Evolutionary conservation across 2,797 vertebrate species (phyloP).

Genomic region (Enteromius radiatus): DNA sequence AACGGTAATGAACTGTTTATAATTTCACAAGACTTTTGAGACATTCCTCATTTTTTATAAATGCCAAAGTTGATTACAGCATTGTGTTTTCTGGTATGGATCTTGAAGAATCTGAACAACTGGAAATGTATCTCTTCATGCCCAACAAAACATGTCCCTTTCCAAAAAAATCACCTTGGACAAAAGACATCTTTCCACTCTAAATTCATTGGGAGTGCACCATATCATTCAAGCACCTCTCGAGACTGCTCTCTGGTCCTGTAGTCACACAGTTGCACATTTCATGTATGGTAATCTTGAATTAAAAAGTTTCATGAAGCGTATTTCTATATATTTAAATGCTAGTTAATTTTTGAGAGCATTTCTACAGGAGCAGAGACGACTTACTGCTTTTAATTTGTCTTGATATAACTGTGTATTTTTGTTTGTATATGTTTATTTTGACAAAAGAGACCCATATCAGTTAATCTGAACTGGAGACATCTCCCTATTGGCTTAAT

Average conservation of each 20-base stretch:
- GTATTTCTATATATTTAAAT: background rate
- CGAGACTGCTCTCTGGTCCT: conserved; percentile 72
- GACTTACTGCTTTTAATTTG: conserved; percentile 60
- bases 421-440: conserved; percentile 76
- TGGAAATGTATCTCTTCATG: conserved; percentile 16
- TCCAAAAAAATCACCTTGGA: conserved; percentile 38
- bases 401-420: conserved; percentile 69
- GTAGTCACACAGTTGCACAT: conserved; percentile 29
- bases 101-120: conserved; percentile 25
- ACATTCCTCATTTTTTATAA: background rate
- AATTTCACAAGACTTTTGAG: background rate
- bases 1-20: conserved; percentile 85
- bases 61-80: conserved; percentile 7
- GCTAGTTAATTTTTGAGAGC: background rate
- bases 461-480: conserved; percentile 58
- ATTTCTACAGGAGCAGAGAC: conserved; percentile 60
- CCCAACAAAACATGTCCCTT: conserved; percentile 38
- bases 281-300: background rate
- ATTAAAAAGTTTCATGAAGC: background rate
- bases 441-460: conserved; percentile 83
- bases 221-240: conserved; percentile 82
- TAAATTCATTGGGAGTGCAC: conserved; percentile 73
- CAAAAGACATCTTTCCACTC: conserved; percentile 48
- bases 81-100: conserved; percentile 38
- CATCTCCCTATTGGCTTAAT: conserved; percentile 35